A percentile compares a stretch with the other conserved stretches of the same genome.
phyloP scores from a whole-genome alignment of 2,113 vertebrate species.

The Hepsetus odoe region DNA sequence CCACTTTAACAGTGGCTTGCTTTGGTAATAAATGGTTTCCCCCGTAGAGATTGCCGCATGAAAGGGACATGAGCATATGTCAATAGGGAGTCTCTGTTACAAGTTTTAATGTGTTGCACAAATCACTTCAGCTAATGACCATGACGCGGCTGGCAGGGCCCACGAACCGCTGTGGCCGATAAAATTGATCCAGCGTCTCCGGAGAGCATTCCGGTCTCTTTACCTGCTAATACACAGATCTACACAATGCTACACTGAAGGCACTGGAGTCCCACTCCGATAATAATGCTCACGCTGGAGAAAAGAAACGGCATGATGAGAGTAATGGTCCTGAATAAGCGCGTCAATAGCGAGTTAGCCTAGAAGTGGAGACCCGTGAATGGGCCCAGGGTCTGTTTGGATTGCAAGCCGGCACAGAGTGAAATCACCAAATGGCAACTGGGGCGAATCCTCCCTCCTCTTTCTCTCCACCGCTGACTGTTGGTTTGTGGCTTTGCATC shows the following conservation, averaged over 20 bases:
- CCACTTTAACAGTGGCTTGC: conserved; percentile 10
- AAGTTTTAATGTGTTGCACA: conserved; percentile 57
- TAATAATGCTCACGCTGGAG: conserved; percentile 36
- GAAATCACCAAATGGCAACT: conserved; percentile 18
- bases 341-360: conserved; percentile 10
- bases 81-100: conserved; percentile 58
- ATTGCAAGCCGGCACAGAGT: neutral
- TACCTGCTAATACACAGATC: conserved; percentile 40
- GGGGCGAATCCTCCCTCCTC: neutral
- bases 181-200: conserved; percentile 41
- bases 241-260: neutral
- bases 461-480: conserved; percentile 27
- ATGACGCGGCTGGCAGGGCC: conserved; percentile 36
- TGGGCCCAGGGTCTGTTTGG: neutral
- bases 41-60: conserved; percentile 42
- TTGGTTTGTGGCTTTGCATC: conserved; percentile 50
- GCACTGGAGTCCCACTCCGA: conserved; percentile 26
- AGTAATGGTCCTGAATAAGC: conserved; percentile 23
- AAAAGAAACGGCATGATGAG: conserved; percentile 27
- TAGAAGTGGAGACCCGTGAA: neutral
- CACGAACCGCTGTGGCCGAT: conserved; percentile 39
- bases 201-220: conserved; percentile 14
- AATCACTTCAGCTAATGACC: conserved; percentile 62
- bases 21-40: conserved; percentile 55
- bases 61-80: conserved; percentile 54